phyloP scores from a whole-genome alignment of 2,113 vertebrate species.

The Orientallactaga bullata region DNA sequence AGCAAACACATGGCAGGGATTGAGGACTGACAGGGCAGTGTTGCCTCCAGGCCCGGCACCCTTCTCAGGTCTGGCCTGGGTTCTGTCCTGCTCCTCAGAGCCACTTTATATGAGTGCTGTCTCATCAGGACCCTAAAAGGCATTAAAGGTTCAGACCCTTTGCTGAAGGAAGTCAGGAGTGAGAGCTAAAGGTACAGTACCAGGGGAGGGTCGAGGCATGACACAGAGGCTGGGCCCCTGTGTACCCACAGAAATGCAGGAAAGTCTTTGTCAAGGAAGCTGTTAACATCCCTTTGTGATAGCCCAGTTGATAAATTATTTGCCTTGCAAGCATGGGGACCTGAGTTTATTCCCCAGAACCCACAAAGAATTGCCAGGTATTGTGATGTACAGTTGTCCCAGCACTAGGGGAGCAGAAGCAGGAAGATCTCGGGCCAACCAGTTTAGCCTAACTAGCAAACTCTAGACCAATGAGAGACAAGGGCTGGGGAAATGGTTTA shows the following conservation, averaged over 20 bases:
- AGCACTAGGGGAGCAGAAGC: not conserved
- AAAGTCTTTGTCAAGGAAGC: not conserved
- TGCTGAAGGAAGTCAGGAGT: not conserved
- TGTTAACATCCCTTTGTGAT: not conserved
- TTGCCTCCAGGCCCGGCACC: fast-evolving
- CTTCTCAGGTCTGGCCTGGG: fast-evolving
- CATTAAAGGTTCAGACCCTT: not conserved
- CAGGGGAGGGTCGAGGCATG: no score
- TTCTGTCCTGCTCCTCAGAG: not conserved
- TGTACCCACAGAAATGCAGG: not conserved
- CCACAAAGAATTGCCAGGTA: no score
- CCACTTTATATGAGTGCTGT: not conserved
- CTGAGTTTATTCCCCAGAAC: no score
- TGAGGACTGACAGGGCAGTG: not conserved
- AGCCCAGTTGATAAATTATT: no score
- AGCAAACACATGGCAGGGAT: not conserved
- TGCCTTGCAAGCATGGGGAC: no score
- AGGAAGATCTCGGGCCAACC: not conserved
- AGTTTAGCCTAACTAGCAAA: no score
- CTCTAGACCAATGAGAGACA: no score
- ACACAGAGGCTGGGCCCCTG: not conserved
- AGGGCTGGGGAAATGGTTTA: no score
- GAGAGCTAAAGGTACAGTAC: no score
- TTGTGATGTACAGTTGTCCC: no score
- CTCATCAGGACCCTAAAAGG: not conserved